A percentile compares a stretch with the other conserved stretches of the same genome.
These are phyloP conservation scores for Myotis yumanensis DNA, from an alignment of 2,113 vertebrate genomes.

Conservation along the genomic window DNA sequence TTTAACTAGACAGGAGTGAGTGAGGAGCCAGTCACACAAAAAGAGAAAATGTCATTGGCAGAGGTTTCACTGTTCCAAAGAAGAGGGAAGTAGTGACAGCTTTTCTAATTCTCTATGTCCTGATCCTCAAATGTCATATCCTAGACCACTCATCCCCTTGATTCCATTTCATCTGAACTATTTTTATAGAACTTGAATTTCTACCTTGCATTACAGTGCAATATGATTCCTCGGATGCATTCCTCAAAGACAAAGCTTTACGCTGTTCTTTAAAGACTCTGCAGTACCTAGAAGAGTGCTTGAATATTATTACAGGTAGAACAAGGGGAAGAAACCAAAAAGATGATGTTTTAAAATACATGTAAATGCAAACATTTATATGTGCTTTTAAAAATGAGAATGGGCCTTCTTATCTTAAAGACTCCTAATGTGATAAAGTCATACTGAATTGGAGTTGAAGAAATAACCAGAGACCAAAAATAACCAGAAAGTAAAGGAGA, in stretches of 20 bases:
- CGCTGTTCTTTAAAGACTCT: not conserved
- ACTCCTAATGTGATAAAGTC: not conserved
- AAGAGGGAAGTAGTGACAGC: not conserved
- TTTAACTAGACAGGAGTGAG: not conserved
- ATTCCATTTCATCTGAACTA: not conserved
- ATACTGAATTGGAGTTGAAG: not conserved
- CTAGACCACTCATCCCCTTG: no score
- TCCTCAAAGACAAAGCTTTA: not conserved
- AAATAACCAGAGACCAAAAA: not conserved
- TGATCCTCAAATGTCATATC: not conserved
- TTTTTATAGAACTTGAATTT: not conserved
- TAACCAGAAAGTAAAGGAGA: not conserved
- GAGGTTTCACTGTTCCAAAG: not conserved
- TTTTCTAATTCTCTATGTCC: not conserved
- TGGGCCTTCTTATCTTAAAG: not conserved
- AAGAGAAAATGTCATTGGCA: not conserved
- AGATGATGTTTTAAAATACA: not conserved
- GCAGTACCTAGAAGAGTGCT: not conserved
- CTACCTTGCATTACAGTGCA: not conserved
- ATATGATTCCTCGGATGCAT: not conserved
- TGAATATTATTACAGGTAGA: not conserved
- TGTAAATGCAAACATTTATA: not conserved
- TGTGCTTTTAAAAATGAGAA: not conserved
- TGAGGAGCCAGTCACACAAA: not conserved
- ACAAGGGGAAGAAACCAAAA: not conserved